A percentile compares a stretch with the other conserved stretches of the same genome.
phyloP scores from a whole-genome alignment of 2,888 invertebrate genomes.

The Amaurobius ferox region DNA sequence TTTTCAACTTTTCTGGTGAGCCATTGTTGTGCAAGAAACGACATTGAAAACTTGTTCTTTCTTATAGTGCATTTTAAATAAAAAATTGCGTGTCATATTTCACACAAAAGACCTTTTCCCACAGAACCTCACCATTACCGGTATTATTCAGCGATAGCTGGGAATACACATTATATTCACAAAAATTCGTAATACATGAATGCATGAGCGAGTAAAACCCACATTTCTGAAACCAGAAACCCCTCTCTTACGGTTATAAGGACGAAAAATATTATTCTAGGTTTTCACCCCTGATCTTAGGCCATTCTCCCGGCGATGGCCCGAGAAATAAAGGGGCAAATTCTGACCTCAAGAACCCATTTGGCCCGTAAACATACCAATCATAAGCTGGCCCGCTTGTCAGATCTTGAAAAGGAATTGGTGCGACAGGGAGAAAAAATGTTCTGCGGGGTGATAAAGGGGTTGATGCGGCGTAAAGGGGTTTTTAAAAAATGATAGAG shows the following conservation, averaged over 20 bases:
- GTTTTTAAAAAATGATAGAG: no score
- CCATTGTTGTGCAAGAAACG: no score
- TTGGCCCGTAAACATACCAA: neutral
- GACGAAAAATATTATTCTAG: neutral
- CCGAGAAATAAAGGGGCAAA: neutral
- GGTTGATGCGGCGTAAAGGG: conserved; percentile 46
- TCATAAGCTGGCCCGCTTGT: conserved; percentile 12
- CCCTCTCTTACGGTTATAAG: neutral
- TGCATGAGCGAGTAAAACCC: neutral
- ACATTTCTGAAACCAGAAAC: neutral
- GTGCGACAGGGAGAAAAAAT: conserved; percentile 12
- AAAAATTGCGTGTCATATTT: no score
- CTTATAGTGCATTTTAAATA: no score
- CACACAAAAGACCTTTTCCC: no score
- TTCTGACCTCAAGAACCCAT: neutral
- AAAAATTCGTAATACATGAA: neutral
- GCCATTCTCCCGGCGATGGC: neutral
- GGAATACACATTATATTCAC: neutral
- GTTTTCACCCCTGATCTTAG: neutral
- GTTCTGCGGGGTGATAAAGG: conserved; percentile 26
- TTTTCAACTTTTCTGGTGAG: no score
- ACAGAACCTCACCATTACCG: no score
- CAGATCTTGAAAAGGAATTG: conserved; percentile 9
- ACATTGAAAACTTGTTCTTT: no score
- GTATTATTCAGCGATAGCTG: no score